Evolutionary conservation across 1,140 invertebrate species (phyloP).

Genomic region (Lucilia cuprina): DNA sequence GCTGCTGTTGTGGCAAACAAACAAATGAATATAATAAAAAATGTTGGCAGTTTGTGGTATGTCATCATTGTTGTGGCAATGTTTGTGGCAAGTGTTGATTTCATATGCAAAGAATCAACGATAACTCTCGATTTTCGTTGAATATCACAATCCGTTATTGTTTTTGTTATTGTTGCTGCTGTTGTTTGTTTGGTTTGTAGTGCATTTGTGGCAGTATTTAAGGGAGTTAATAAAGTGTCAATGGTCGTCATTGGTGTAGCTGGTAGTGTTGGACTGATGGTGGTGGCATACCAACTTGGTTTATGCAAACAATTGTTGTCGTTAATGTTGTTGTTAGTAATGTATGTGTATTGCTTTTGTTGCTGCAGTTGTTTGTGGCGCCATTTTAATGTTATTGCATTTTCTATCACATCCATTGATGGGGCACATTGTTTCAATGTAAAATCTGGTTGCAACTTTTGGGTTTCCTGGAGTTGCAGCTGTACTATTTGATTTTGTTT

Average conservation of each 20-base stretch:
- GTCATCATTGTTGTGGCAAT: conserved; percentile 5
- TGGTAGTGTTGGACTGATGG: neutral
- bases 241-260: conserved; percentile 43
- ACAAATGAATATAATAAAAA: conserved; percentile 30
- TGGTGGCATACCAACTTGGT: conserved; percentile 7
- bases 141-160: conserved; percentile 3
- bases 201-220: conserved; percentile 12
- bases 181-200: conserved; percentile 15
- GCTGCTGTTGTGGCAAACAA: conserved; percentile 15
- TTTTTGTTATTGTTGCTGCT: neutral
- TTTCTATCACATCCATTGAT: neutral
- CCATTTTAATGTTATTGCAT: conserved; percentile 16
- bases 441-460: conserved; percentile 14
- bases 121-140: neutral
- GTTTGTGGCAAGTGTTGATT: neutral
- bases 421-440: conserved; percentile 25
- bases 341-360: conserved; percentile 23
- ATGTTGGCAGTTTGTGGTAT: conserved; percentile 26
- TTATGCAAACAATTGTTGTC: neutral
- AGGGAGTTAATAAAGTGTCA: conserved; percentile 39
- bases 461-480: neutral
- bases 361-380: conserved; percentile 26
- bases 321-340: conserved; percentile 27
- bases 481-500: neutral
- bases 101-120: neutral